Base-by-base conservation (phyloP, 2,797 vertebrate species). In the Xenentodon cancila region DNA sequence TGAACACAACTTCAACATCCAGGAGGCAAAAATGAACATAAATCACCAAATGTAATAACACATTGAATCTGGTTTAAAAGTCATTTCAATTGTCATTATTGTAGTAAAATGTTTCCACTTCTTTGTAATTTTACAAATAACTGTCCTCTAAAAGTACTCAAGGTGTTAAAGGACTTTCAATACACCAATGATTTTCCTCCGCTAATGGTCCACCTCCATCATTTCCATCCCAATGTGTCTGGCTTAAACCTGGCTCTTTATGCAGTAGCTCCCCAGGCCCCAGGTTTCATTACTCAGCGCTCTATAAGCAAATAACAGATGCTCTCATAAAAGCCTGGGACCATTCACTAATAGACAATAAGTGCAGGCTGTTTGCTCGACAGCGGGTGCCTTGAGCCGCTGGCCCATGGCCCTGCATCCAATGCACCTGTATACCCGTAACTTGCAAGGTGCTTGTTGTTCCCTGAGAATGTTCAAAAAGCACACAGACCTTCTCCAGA, bases 261-360 rank as follows among this genome's bases (percentile, higher is more conserved):
- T 72, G 59, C 55, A 1, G 55, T n/a, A 13, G 62, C 77, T 90
- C 91, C 87, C 76, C 68, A 77, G 79, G 82, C 68, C 83, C 73
- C 75, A 61, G 53, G 73, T 93, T 92, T 93, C 91, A 94, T 88
- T 93, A 92, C 85, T 77, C 83, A 64, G 78, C 84, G 79, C 77
- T 81, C 84, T 74, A 44, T 60, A 63, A 91, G 93, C 92, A 95
- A 96, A 95, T 93, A 93, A 54, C 91, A 92, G 75, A 19, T 64
- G 75, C 75, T 80, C 88, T 82, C 79, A 85, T 91, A 89, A 92
- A 93, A 91, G 75, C 75, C 79, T 65, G 44, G 71, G 69, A 76
- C 74, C 80, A 82, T 94, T 94, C 93, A 83, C 91, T 83, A 27
- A 62, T 88, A 88, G 89, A 88, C 86, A 79, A 87, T 75, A 87